Percentiles rank a stretch among this genome's conserved stretches.
These are phyloP conservation scores for Aleiodes leptofemur DNA, from an alignment of 2,888 invertebrate species.

Conservation along the genomic window DNA sequence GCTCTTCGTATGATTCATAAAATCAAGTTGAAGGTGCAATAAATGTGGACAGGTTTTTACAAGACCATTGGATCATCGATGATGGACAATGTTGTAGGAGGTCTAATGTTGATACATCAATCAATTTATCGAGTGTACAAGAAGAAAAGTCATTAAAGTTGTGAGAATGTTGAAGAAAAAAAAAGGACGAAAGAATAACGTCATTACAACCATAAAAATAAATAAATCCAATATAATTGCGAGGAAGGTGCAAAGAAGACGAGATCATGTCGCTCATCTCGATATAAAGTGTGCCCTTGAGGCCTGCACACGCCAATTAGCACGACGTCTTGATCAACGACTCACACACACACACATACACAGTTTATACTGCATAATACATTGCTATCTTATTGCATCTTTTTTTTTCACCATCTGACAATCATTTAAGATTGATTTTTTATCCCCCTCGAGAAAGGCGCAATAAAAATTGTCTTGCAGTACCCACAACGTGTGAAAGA, in stretches of 20 bases:
- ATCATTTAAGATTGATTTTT: constrained; percentile 13
- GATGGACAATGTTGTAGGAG: constrained; percentile 26
- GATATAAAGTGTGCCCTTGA: constrained; percentile 34
- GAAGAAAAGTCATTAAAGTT: constrained; percentile 10
- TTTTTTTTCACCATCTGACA: neutral
- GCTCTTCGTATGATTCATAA: neutral
- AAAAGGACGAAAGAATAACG: neutral
- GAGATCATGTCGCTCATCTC: constrained; percentile 28
- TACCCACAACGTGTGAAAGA: neutral
- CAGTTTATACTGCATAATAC: constrained; percentile 29
- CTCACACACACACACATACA: constrained; percentile 28
- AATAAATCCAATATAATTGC: constrained; percentile 34
- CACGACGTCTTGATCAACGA: constrained; percentile 60
- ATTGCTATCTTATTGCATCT: constrained; percentile 12
- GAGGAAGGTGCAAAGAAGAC: constrained; percentile 27
- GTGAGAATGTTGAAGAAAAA: neutral
- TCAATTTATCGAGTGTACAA: neutral
- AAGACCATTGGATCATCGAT: constrained; percentile 12
- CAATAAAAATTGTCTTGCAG: constrained; percentile 3
- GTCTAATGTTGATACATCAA: neutral
- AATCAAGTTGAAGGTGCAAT: constrained; percentile 26
- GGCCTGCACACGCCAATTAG: constrained; percentile 46
- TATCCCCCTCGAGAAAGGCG: no score
- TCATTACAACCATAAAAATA: constrained; percentile 30
- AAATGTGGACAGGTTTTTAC: constrained; percentile 21